phyloP scores from a whole-genome alignment of 2,888 invertebrate genomes.

The Coleophora flavipennella region DNA sequence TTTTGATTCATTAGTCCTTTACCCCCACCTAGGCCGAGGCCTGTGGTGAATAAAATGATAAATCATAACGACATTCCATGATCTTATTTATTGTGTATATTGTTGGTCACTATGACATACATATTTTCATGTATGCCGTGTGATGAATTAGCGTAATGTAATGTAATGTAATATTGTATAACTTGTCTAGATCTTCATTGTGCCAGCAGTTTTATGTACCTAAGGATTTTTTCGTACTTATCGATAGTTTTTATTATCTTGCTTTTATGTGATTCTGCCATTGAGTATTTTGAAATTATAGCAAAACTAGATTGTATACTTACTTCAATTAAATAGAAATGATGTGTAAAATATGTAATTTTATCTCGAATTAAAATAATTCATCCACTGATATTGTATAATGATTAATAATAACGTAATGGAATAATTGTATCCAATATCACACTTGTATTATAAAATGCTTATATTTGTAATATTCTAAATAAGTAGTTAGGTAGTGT shows the following conservation, averaged over 20 bases:
- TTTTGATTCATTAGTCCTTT: conserved; percentile 44
- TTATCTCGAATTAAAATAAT: conserved; percentile 29
- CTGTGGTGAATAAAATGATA: conserved; percentile 39
- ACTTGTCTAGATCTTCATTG: conserved; percentile 68
- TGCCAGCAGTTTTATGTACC: conserved; percentile 66
- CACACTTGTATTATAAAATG: conserved; percentile 56
- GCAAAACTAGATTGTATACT: conserved; percentile 55
- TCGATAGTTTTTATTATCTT: conserved; percentile 52
- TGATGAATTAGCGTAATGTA: conserved; percentile 47
- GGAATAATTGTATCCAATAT: conserved; percentile 43
- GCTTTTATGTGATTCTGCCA: conserved; percentile 61
- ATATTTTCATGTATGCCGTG: conserved; percentile 65
- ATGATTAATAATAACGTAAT: conserved; percentile 29
- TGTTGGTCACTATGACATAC: conserved; percentile 54
- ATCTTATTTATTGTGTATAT: conserved; percentile 72
- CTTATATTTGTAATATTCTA: conserved; percentile 54
- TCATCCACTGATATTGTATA: conserved; percentile 23
- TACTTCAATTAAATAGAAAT: too few species aligned
- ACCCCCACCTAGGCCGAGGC: conserved; percentile 34
- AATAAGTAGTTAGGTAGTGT: conserved; percentile 35
- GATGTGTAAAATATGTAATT: conserved; percentile 62
- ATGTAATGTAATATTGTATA: conserved; percentile 48
- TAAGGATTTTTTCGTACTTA: conserved; percentile 67
- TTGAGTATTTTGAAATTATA: conserved; percentile 57
- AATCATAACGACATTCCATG: conserved; percentile 69